Conservation (phyloP, 2,888 invertebrate genomes). For the Coelinius sp. region DNA sequence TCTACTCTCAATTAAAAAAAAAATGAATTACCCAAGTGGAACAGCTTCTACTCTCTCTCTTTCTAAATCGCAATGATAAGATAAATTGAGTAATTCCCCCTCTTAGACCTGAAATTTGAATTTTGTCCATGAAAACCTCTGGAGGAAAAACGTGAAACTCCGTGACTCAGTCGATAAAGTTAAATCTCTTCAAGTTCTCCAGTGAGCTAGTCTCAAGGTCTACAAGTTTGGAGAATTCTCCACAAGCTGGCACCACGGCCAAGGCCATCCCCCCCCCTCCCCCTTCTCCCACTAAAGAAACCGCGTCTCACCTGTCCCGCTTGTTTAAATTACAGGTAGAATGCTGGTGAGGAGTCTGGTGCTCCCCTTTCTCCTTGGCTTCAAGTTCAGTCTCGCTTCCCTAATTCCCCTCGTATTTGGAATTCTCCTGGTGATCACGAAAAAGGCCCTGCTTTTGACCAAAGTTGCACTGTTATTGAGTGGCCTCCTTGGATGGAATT, state of each 20-base stretch:
- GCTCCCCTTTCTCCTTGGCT: constrained; percentile 83
- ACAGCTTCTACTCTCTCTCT: neutral
- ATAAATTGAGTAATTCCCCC: too few species aligned
- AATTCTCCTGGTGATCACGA: constrained; percentile 79
- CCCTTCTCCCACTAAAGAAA: neutral
- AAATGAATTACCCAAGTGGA: neutral
- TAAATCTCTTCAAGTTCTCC: neutral
- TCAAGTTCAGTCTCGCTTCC: constrained; percentile 85
- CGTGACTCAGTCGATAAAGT: constrained; percentile 27
- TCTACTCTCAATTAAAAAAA: neutral
- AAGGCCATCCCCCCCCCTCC: constrained; percentile 54
- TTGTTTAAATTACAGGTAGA: constrained; percentile 75
- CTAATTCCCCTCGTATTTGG: constrained; percentile 83
- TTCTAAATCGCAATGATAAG: too few species aligned
- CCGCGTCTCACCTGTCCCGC: constrained; percentile 35
- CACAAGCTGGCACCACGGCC: constrained; percentile 62
- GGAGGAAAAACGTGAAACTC: constrained; percentile 23
- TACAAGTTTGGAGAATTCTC: constrained; percentile 42
- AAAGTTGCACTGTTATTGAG: constrained; percentile 82
- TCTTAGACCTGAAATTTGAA: neutral
- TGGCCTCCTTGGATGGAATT: constrained; percentile 77
- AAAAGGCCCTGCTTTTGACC: constrained; percentile 83
- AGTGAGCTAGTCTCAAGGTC: constrained; percentile 37
- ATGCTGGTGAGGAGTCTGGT: constrained; percentile 80
- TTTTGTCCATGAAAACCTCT: constrained; percentile 10